phyloP scores from a whole-genome alignment of 2,113 vertebrate species.

The Notothenia rossii region DNA sequence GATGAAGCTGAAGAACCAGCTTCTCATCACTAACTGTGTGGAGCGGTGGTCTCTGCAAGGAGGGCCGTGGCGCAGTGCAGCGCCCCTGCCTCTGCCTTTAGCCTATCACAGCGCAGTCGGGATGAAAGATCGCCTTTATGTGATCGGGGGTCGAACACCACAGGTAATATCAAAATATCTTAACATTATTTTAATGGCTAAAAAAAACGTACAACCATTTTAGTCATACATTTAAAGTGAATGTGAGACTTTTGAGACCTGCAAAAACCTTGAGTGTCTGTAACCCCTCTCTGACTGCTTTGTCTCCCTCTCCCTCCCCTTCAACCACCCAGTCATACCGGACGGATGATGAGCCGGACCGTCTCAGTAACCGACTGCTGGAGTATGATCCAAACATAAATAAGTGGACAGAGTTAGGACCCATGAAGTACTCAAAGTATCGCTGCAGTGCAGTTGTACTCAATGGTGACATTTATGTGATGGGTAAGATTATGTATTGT shows the following conservation, averaged over 20 bases:
- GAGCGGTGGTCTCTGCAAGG: constrained; percentile 90
- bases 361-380: constrained; percentile 92
- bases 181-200: not conserved
- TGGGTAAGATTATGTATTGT: constrained; percentile 86
- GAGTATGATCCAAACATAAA: constrained; percentile 91
- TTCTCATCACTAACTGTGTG: constrained; percentile 92
- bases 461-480: constrained; percentile 92
- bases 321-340: constrained; percentile 86
- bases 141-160: constrained; percentile 94
- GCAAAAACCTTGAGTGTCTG: not conserved
- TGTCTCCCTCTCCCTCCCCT: constrained; percentile 28
- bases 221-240: too few relatives aligned
- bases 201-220: too few relatives aligned
- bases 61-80: constrained; percentile 89
- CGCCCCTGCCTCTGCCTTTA: constrained; percentile 90
- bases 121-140: constrained; percentile 89
- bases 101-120: constrained; percentile 89
- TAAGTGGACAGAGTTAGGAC: constrained; percentile 88
- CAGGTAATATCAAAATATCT: constrained; percentile 85
- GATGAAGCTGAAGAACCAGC: constrained; percentile 95
- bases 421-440: constrained; percentile 96
- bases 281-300: constrained; percentile 42
- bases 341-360: constrained; percentile 95
- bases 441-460: constrained; percentile 91
- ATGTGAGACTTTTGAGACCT: too few relatives aligned